Evolutionary conservation across 2,888 invertebrate species (phyloP).

Genomic region (Hetaerina titia): DNA sequence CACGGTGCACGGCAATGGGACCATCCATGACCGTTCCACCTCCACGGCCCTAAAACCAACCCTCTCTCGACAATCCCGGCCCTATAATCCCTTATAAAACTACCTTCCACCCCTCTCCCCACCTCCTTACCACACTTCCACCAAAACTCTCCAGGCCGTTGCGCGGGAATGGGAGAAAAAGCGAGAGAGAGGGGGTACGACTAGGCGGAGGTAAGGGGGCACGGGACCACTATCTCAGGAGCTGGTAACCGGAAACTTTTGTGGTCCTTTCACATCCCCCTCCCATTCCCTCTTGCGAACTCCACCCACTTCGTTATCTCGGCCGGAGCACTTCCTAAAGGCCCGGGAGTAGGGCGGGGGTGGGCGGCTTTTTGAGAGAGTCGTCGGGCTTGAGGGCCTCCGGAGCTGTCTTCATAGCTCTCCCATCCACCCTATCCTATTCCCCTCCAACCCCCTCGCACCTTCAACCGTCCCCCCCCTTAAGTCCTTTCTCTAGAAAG

Average conservation of each 20-base stretch:
- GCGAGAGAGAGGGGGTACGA: background rate
- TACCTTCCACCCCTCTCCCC: background rate
- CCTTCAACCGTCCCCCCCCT: background rate
- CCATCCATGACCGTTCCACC: background rate
- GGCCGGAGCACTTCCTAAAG: slow-evolving; percentile 35
- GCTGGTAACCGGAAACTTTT: slow-evolving; percentile 31
- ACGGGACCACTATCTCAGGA: background rate
- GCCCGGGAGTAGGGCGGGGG: background rate
- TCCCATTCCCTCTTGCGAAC: background rate
- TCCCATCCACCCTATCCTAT: background rate
- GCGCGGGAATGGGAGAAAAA: slow-evolving; percentile 20
- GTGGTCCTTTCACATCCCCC: background rate
- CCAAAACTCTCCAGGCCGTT: background rate
- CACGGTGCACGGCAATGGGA: background rate
- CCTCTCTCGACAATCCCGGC: background rate
- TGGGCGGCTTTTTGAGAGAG: background rate
- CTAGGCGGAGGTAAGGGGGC: background rate
- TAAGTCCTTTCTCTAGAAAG: background rate
- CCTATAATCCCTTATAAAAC: slow-evolving; percentile 11
- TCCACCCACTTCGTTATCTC: slow-evolving; percentile 49
- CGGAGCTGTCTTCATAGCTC: background rate
- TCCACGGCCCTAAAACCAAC: background rate
- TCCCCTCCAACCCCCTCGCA: background rate
- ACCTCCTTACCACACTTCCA: background rate
- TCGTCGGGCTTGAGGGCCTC: background rate